Conservation (phyloP, 2,888 invertebrate species). For the Plagodis dolabraria region DNA sequence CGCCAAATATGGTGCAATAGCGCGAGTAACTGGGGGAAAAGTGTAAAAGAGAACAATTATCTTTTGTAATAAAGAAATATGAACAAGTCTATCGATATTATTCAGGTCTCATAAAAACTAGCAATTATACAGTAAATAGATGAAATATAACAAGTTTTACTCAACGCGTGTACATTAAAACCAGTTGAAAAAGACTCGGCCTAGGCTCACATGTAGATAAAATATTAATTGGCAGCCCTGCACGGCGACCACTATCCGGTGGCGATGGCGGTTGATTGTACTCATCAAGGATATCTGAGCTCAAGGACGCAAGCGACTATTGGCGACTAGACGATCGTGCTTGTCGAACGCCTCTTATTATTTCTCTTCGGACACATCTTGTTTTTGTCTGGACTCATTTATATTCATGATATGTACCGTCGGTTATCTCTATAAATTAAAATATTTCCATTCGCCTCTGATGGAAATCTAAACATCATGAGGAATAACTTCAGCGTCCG, state of each 20-base stretch:
- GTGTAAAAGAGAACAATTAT: neutral
- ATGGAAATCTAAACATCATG: conserved; percentile 54
- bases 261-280: conserved; percentile 84
- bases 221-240: conserved; percentile 78
- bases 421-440: conserved; percentile 79
- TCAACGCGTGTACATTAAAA: conserved; percentile 44
- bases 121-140: conserved; percentile 39
- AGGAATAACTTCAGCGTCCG: conserved; percentile 49
- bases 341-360: conserved; percentile 79
- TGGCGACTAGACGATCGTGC: conserved; percentile 74
- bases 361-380: conserved; percentile 78
- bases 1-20: too few relatives aligned
- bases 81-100: conserved; percentile 17
- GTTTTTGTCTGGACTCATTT: conserved; percentile 74
- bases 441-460: conserved; percentile 63
- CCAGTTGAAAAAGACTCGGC: conserved; percentile 49
- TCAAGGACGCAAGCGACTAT: conserved; percentile 80
- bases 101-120: conserved; percentile 23
- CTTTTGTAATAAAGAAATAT: conserved; percentile 1
- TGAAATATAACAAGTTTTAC: conserved; percentile 48
- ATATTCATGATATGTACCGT: conserved; percentile 81
- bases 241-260: conserved; percentile 74
- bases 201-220: conserved; percentile 56
- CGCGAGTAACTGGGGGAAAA: too few relatives aligned
- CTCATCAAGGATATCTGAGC: conserved; percentile 84